Evolutionary conservation across 2,888 invertebrate species (phyloP), one percentile per base, ranked within the genome.

Genomic region (Xiphydria camelus): DNA sequence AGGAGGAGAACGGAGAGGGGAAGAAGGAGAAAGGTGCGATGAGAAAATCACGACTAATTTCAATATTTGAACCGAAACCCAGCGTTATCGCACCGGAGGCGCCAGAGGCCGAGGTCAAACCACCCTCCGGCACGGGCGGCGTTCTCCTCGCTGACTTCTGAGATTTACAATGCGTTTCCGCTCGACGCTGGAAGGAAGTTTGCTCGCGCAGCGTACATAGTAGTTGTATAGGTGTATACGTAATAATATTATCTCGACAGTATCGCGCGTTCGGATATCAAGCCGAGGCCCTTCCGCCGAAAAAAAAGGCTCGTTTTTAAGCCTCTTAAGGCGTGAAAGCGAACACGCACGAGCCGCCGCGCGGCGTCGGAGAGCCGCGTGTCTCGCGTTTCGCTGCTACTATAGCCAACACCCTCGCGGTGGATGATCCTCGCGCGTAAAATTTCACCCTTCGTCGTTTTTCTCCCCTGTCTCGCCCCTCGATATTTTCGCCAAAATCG

Each of bases 151-250:
- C 55, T 60, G 59, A 57, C 63, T 61, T 45, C 50, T 55, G 63
- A 74, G 69, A 74, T 74, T 74, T 74, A 74, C 71, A 74, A 69
- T 69, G 68, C 64, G 64, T 66, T 72, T 74, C 72, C 74, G 70
- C 61, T 62, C 59, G 60, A 62, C 62, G 63, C 66, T 64, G 65
- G 62, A 64, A 65, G 67, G 67, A 72, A 70, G 67, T 72, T 72
- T 72, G 65, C 67, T 62, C 59, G 62, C 63, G 63, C 59, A 39
- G 55, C 60, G 54, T 61, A 53, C 51, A 50, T 57, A 52, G 51
- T 50, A 51, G 59, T 52, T 51, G 53, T n/a, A n/a, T n/a, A n/a
- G n/a, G n/a, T n/a, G n/a, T n/a, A n/a, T n/a, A n/a, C n/a, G 52
- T 57, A 58, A 54, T 54, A 61, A 56, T 55, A 51, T 62, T 66